phyloP scores from a whole-genome alignment of 2,888 invertebrate species.

The Euplagia quadripunctaria region DNA sequence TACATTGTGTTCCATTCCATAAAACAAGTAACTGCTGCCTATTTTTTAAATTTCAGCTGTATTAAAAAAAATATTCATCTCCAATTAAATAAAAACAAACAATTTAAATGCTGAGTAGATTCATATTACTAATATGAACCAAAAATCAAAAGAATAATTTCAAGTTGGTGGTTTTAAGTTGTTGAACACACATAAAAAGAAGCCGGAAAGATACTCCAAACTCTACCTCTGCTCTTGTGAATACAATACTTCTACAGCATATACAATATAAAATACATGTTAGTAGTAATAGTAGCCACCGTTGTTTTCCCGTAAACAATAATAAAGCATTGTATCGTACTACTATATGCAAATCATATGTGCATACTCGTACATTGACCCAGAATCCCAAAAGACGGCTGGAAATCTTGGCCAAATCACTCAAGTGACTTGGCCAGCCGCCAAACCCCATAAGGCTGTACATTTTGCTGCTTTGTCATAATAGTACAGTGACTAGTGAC shows the following conservation, averaged over 20 bases:
- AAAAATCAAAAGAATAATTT: neutral
- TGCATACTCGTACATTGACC: constrained; percentile 29
- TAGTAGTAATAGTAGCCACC: neutral
- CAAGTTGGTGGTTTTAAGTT: neutral
- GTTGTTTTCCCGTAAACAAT: neutral
- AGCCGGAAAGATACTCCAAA: neutral
- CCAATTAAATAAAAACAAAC: no score
- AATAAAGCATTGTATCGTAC: constrained; percentile 9
- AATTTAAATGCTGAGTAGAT: no score
- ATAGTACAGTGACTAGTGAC: constrained; percentile 32
- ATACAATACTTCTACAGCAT: neutral
- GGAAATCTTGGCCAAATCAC: constrained; percentile 43
- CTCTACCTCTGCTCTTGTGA: neutral
- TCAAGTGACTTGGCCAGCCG: constrained; percentile 43
- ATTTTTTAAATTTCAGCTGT: no score
- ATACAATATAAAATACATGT: no score
- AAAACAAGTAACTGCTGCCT: no score
- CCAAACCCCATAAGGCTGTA: constrained; percentile 40
- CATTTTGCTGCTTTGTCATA: constrained; percentile 34
- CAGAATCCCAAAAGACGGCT: constrained; percentile 31
- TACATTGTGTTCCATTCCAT: no score
- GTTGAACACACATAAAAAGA: neutral
- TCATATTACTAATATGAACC: no score
- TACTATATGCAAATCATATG: constrained; percentile 9
- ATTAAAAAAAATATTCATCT: no score